phyloP scores from a whole-genome alignment of 2,888 invertebrate species.

The Torymus tubicola region DNA sequence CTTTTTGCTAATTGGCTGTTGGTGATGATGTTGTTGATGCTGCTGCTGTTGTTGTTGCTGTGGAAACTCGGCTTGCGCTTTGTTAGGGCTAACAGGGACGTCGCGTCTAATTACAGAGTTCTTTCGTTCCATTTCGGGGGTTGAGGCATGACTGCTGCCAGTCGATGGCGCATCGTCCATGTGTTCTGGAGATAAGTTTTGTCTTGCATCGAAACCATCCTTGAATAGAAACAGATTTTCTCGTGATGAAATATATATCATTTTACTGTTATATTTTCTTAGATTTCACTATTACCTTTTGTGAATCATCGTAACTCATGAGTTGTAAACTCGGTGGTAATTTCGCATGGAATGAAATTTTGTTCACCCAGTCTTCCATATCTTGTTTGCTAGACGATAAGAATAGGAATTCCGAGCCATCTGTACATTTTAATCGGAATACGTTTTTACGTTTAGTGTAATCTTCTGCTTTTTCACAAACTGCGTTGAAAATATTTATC shows the following conservation, averaged over 20 bases:
- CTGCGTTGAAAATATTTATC: constrained; percentile 84
- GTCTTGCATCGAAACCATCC: constrained; percentile 65
- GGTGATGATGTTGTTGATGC: constrained; percentile 77
- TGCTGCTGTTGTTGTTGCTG: constrained; percentile 69
- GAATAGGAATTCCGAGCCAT: constrained; percentile 96
- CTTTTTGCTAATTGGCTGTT: constrained; percentile 70
- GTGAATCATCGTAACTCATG: constrained; percentile 86
- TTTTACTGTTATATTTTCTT: background rate
- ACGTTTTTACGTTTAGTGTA: constrained; percentile 97
- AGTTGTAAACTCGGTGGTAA: constrained; percentile 93
- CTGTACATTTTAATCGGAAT: constrained; percentile 90
- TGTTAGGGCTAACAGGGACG: constrained; percentile 65
- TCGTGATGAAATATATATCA: background rate
- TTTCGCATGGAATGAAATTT: constrained; percentile 94
- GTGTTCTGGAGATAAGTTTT: constrained; percentile 67
- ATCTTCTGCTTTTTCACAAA: constrained; percentile 91
- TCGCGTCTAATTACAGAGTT: constrained; percentile 75
- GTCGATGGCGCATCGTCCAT: constrained; percentile 72
- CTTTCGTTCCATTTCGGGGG: constrained; percentile 76
- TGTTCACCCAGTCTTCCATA: constrained; percentile 93
- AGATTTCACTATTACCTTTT: constrained; percentile 76
- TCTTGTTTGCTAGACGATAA: constrained; percentile 85
- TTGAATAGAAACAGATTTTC: constrained; percentile 40
- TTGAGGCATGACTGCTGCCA: constrained; percentile 76
- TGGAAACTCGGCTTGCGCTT: constrained; percentile 70